A percentile compares a stretch with the other conserved stretches of the same genome.
Evolutionary conservation across 2,113 vertebrate genomes (phyloP).

Genomic region (Rutilus rutilus): DNA sequence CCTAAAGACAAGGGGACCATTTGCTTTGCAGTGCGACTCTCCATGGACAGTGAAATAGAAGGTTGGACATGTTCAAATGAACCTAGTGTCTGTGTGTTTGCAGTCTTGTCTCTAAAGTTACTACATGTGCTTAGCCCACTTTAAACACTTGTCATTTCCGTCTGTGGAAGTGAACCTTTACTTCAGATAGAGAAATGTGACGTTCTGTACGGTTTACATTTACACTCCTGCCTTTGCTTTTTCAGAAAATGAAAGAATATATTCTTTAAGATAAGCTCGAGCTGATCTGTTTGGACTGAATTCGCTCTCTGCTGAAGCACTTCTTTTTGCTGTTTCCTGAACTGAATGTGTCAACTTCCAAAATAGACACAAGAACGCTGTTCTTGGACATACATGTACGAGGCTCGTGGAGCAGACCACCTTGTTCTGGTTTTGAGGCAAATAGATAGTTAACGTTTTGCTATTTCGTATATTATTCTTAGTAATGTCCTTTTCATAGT

Average conservation of each 20-base stretch:
- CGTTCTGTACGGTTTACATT: not conserved
- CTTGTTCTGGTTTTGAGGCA: not conserved
- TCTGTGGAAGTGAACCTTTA: slow-evolving; percentile 29
- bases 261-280: not conserved
- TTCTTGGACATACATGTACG: not conserved
- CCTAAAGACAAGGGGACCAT: slow-evolving; percentile 73
- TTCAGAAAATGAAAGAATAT: not conserved
- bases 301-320: not conserved
- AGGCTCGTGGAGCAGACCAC: not conserved
- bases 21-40: slow-evolving; percentile 68
- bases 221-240: not conserved
- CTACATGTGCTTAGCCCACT: slow-evolving; percentile 38
- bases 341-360: slow-evolving; percentile 9
- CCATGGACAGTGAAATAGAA: slow-evolving; percentile 84
- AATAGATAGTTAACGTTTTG: not conserved
- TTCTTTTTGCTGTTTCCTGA: not conserved
- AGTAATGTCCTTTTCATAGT: not conserved
- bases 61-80: slow-evolving; percentile 77
- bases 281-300: not conserved
- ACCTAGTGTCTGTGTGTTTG: slow-evolving; percentile 54
- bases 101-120: slow-evolving; percentile 57
- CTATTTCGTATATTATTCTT: not conserved
- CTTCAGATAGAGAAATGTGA: not conserved
- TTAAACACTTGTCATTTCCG: slow-evolving; percentile 42
- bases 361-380: not conserved